Conservation (phyloP, 1,140 invertebrate species). For the Druon quercuslanigerum region DNA sequence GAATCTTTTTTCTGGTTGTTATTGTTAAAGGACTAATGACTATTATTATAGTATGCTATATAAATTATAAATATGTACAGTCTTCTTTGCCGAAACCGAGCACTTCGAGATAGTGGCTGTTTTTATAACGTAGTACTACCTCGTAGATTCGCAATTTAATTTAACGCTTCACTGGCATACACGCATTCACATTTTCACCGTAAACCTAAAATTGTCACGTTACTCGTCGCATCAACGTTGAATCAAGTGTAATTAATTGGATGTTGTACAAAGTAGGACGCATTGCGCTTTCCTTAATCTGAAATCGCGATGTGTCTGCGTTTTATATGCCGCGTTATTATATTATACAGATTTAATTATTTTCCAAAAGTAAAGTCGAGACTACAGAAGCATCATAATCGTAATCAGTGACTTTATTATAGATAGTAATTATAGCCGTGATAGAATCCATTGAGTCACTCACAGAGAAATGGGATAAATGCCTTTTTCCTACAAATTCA, state of each 20-base stretch:
- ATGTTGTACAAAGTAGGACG: constrained; percentile 31
- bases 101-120: constrained; percentile 30
- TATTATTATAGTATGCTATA: constrained; percentile 18
- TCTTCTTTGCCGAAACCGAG: constrained; percentile 19
- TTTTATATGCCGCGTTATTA: constrained; percentile 23
- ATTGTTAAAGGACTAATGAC: constrained; percentile 26
- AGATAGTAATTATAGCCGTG: constrained; percentile 5
- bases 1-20: constrained; percentile 10
- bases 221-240: constrained; percentile 36
- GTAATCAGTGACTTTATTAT: constrained; percentile 7
- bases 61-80: constrained; percentile 28
- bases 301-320: constrained; percentile 20
- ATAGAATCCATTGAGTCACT: constrained; percentile 4
- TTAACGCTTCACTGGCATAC: constrained; percentile 21
- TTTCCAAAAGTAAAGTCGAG: background rate
- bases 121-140: constrained; percentile 34
- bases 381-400: background rate
- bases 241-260: constrained; percentile 41
- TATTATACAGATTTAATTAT: constrained; percentile 18
- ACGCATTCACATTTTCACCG: constrained; percentile 12
- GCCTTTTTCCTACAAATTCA: no score
- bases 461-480: constrained; percentile 1
- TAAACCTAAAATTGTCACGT: constrained; percentile 35
- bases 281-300: constrained; percentile 10
- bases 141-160: constrained; percentile 4